Conservation (phyloP, 2,113 vertebrate species). For the Hyaena hyaena region DNA sequence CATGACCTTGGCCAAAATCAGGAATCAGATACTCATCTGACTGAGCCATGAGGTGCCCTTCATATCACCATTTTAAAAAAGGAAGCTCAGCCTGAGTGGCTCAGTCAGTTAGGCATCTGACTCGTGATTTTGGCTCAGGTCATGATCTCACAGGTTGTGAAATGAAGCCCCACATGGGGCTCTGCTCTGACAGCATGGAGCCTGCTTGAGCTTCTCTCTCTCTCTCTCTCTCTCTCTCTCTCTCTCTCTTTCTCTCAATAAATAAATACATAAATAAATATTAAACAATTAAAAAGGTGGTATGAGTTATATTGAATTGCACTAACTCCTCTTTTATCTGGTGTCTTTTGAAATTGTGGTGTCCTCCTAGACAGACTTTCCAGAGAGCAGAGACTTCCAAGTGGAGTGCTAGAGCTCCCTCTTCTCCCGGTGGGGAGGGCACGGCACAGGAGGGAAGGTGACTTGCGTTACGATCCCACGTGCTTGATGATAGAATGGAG, state of each 20-base stretch:
- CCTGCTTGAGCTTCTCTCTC: too few relatives aligned
- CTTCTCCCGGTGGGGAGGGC: neutral
- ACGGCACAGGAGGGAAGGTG: neutral
- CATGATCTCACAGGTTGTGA: too few relatives aligned
- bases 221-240: too few relatives aligned
- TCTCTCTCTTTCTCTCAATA: too few relatives aligned
- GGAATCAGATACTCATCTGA: neutral
- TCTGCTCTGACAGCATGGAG: too few relatives aligned
- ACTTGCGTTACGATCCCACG: neutral
- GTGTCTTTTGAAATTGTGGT: conserved; percentile 41
- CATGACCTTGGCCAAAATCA: neutral
- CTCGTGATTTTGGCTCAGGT: too few relatives aligned
- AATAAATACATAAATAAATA: too few relatives aligned
- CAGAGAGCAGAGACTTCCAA: neutral
- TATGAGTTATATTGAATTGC: conserved; percentile 42
- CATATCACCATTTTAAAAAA: conserved; percentile 25
- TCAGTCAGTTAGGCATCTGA: too few relatives aligned
- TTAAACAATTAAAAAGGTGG: too few relatives aligned
- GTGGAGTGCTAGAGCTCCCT: neutral
- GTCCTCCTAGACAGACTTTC: conserved; percentile 6
- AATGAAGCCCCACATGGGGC: too few relatives aligned
- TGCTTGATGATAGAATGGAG: neutral
- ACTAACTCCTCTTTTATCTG: conserved; percentile 25
- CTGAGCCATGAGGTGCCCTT: neutral
- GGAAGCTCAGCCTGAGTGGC: too few relatives aligned